Conservation (phyloP, 2,888 invertebrate genomes). For the Lagria hirta region DNA sequence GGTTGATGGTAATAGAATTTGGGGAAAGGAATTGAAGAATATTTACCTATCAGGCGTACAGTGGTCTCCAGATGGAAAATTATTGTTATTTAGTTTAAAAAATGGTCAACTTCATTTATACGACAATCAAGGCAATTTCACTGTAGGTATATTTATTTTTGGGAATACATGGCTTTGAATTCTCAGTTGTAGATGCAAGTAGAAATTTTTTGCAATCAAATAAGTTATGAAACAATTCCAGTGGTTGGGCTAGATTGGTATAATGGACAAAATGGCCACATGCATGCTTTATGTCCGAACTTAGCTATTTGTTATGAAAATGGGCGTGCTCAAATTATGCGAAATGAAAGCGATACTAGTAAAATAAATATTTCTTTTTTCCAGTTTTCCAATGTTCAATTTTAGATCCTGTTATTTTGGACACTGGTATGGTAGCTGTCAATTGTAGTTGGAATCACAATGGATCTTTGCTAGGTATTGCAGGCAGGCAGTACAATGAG, state of each 20-base stretch:
- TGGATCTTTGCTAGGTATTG: conserved; percentile 85
- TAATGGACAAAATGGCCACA: conserved; percentile 71
- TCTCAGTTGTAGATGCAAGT: conserved; percentile 68
- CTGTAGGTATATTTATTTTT: conserved; percentile 51
- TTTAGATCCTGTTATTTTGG: conserved; percentile 78
- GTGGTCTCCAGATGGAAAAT: conserved; percentile 94
- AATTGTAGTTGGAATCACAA: conserved; percentile 92
- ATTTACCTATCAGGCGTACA: conserved; percentile 81
- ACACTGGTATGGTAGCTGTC: conserved; percentile 78
- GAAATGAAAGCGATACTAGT: conserved; percentile 86
- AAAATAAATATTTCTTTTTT: conserved; percentile 28
- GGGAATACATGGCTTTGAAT: background rate
- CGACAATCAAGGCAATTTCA: conserved; percentile 86
- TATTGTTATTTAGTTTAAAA: conserved; percentile 84
- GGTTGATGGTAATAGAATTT: conserved; percentile 96
- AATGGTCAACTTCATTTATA: conserved; percentile 94
- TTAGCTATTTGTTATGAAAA: conserved; percentile 86
- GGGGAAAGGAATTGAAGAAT: conserved; percentile 96
- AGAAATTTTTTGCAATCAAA: conserved; percentile 61
- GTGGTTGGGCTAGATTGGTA: conserved; percentile 87
- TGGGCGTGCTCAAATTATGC: conserved; percentile 87
- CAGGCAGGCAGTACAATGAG: conserved; percentile 66
- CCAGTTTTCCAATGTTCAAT: conserved; percentile 27
- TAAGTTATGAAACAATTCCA: conserved; percentile 50
- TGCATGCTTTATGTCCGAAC: conserved; percentile 69